Base-by-base conservation (phyloP, 1,140 invertebrate species). In the Drosophila willistoni region DNA sequence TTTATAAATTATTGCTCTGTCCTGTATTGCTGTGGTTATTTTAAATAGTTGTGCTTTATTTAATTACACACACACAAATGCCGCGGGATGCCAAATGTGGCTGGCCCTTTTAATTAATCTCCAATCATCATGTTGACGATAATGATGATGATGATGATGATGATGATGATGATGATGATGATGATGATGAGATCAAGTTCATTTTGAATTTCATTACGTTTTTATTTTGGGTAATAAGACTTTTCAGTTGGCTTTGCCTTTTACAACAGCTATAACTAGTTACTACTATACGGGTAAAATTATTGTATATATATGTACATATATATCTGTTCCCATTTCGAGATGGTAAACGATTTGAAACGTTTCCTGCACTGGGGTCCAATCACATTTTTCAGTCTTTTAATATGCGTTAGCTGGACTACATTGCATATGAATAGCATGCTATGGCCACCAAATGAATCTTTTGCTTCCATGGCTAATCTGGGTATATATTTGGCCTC, bases 41-140 rank as follows among this genome's bases (percentile, higher is more conserved):
- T 77, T 77, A 71, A 77, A 77, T 77, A 77, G 75, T 77, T 77
- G 74, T 77, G 74, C 75, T 77, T 77, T 71, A 77, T 77, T 77
- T 77, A 77, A 77, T 77, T 77, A 71, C 74, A 77, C 68, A 44
- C 67, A 61, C 73, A 54, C 63, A 63, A 71, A 71, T 75, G 75
- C 62, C 57, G 41, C 42, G 62, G 74, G 75, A 22, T 22, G 19
- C 19, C 19, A 22, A 63, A 77, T 66, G 74, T 66, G 73, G 73
- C 39, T 47, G 29, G 71, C 9, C 34, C 57, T 66, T 77, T 77
- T 77, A 77, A 77, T 77, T 77, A 77, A 77, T 77, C 57, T 36
- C n/a, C 14, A 55, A 65, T 77, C 44, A 12, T 51, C 17, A 51
- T 51, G 9, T 22, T 51, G 44, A 51, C 7, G 17, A 51, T 22